Conservation (phyloP, 1,140 invertebrate genomes). For the Xylocopa sonorina region DNA sequence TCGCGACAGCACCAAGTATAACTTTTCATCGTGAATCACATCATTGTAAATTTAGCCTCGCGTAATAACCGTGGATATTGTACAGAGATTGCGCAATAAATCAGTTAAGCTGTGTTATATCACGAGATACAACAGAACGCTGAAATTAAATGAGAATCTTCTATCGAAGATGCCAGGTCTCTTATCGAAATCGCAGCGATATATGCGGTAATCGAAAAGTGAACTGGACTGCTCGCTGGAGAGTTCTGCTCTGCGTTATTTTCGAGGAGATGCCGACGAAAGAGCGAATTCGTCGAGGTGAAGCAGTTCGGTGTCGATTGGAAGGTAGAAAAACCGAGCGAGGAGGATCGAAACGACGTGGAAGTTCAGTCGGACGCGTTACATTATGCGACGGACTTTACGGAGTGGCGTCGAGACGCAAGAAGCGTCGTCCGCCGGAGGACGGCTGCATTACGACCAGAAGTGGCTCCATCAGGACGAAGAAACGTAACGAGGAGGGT, state of each 20-base stretch:
- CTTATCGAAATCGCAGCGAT: background rate
- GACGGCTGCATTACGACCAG: constrained; percentile 4
- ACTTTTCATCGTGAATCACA: no score
- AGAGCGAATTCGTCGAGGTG: background rate
- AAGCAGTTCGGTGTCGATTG: background rate
- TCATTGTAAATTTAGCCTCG: no score
- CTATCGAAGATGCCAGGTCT: no score
- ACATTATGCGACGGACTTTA: constrained; percentile 19
- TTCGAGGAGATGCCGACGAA: background rate
- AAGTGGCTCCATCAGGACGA: constrained; percentile 32
- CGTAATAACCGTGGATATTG: no score
- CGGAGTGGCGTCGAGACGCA: background rate
- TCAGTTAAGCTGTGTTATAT: no score
- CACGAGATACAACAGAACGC: no score
- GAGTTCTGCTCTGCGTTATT: background rate
- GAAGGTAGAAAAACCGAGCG: constrained; percentile 11
- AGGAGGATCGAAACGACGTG: background rate
- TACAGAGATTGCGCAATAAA: no score
- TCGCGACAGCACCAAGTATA: no score
- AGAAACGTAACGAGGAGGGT: constrained; percentile 18
- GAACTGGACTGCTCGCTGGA: background rate
- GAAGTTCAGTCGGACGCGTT: background rate
- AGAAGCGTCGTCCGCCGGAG: constrained; percentile 7
- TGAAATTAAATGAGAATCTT: no score
- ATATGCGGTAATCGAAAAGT: background rate